Base-by-base conservation (phyloP, 2,113 vertebrate species). In the Chaenogobius annularis region DNA sequence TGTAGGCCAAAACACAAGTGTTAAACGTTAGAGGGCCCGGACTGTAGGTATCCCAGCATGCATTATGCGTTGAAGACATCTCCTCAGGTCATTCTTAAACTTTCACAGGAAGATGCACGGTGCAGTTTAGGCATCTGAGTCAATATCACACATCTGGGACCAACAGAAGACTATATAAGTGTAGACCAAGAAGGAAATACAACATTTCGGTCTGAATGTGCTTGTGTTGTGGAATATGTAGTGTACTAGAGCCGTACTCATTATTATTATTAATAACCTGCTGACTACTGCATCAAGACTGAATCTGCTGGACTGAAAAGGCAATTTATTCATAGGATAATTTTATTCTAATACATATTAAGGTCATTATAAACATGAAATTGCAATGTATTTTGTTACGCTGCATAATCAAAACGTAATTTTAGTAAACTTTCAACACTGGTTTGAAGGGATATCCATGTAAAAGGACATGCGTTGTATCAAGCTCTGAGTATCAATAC, bases 21-120 rank as follows among this genome's bases (percentile, higher is more conserved):
- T 79, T 79, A 62, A 69, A 31, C 62, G 80, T 80, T 54, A 72
- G 79, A n/a, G 40, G 26, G 26, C 26, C 26, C 26, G 9, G 77
- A 8, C 35, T 22, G 10, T 63, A 82, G 63, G 22, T 66, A 59
- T 63, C 63, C 69, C 63, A 31, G 17, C 46, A n/a, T 19, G 15
- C 56, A 68, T 77, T 69, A 43, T 35, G 37, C 31, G 17, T 6
- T 40, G 37, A 23, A 43, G 76, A 46, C 40, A 63, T 80, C 65
- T 74, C 72, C 43, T 73, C 66, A 44, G 64, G 63, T 80, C 59
- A n/a, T 66, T 48, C 50, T 47, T 73, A 72, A 68, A 71, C 56
- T 59, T 79, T 81, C 71, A 71, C 69, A 61, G 46, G 72, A 66
- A 40, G 35, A 56, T 40, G 15, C 69, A 23, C 19, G 37, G 47